Percentiles rank a stretch among this genome's conserved stretches.
Evolutionary conservation across 2,888 invertebrate species (phyloP).

Genomic region (Phalera bucephala): DNA sequence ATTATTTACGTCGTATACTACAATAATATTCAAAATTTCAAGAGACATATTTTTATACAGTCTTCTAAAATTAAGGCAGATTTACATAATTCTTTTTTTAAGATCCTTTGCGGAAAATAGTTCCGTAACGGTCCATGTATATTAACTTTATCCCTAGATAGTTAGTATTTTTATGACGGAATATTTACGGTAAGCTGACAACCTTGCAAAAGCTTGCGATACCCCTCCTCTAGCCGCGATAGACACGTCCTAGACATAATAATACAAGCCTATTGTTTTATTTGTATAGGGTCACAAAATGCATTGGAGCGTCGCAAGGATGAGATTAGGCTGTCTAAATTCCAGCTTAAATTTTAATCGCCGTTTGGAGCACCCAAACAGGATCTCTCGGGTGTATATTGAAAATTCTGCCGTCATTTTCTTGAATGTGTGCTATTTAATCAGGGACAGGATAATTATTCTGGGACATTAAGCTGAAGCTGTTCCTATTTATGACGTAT

Average conservation of each 20-base stretch:
- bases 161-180: too few relatives aligned
- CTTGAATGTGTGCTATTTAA: slow-evolving; percentile 58
- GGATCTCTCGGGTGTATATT: slow-evolving; percentile 55
- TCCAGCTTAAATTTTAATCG: slow-evolving; percentile 76
- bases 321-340: slow-evolving; percentile 76
- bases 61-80: too few relatives aligned
- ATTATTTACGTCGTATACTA: too few relatives aligned
- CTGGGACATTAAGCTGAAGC: slow-evolving; percentile 24
- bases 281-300: slow-evolving; percentile 57
- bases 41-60: too few relatives aligned
- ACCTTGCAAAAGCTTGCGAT: slow-evolving; percentile 7
- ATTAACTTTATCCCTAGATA: too few relatives aligned
- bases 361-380: slow-evolving; percentile 56
- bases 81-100: too few relatives aligned
- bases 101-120: too few relatives aligned
- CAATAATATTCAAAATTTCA: too few relatives aligned
- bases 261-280: slow-evolving; percentile 60
- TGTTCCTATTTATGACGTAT: background rate
- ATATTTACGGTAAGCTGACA: too few relatives aligned
- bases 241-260: slow-evolving; percentile 53
- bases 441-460: slow-evolving; percentile 38
- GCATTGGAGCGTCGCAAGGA: slow-evolving; percentile 63
- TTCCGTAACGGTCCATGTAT: too few relatives aligned
- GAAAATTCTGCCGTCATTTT: slow-evolving; percentile 62
- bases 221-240: slow-evolving; percentile 42